A percentile compares a stretch with the other conserved stretches of the same genome.
These are phyloP conservation scores for Apogon hyalosoma DNA, from an alignment of 2,797 vertebrate genomes.

Conservation along the genomic window DNA sequence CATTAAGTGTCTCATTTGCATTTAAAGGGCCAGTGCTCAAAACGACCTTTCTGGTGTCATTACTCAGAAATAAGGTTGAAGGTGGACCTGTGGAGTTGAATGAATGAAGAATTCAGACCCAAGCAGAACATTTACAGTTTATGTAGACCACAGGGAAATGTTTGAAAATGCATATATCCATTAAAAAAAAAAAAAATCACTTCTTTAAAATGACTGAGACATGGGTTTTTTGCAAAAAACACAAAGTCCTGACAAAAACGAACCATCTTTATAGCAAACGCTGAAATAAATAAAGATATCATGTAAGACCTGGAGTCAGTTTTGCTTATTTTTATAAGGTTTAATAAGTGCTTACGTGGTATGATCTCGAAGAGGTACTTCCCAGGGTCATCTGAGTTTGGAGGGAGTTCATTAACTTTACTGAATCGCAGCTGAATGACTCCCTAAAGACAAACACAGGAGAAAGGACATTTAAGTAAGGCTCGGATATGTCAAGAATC, in stretches of 20 bases:
- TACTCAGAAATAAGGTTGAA: too few relatives aligned
- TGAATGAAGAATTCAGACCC: too few relatives aligned
- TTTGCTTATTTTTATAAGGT: not conserved
- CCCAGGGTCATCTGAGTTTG: constrained; percentile 88
- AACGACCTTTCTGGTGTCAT: too few relatives aligned
- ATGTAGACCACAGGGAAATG: too few relatives aligned
- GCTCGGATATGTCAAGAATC: not conserved
- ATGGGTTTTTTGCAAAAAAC: too few relatives aligned
- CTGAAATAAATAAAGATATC: not conserved
- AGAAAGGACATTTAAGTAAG: not conserved
- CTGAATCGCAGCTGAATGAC: constrained; percentile 88
- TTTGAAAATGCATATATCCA: too few relatives aligned
- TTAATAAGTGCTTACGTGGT: constrained; percentile 83
- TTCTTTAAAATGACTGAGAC: too few relatives aligned
- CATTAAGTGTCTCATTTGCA: too few relatives aligned
- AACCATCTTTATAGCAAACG: not conserved
- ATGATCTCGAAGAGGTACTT: constrained; percentile 94
- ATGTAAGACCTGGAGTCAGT: not conserved
- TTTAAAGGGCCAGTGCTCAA: too few relatives aligned
- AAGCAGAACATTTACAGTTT: too few relatives aligned
- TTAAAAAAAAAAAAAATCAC: too few relatives aligned
- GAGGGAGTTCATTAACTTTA: constrained; percentile 88
- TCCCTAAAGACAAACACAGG: constrained; percentile 81
- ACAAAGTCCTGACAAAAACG: not conserved
- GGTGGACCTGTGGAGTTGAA: too few relatives aligned